Base-by-base conservation (phyloP, 2,113 vertebrate genomes). In the Dasyornis broadbenti region DNA sequence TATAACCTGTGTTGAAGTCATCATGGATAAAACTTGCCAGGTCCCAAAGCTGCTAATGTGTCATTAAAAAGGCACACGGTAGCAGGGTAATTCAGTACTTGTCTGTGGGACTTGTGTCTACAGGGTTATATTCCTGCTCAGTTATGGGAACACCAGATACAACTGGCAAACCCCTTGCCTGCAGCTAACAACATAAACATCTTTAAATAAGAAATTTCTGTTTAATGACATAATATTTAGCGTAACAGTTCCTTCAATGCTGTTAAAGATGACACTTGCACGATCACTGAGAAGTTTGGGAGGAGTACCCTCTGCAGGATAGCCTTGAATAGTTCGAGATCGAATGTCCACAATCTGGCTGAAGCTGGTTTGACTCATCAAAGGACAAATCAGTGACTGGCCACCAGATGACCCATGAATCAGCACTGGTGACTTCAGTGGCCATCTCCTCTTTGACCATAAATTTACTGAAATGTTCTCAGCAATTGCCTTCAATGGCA, bases 161-260 rank as follows among this genome's bases (percentile, higher is more conserved):
- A 1, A 42, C 39, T 78, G 53, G 37, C 65, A 95, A 86, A 89
- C 44, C 45, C 53, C 37, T 86, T 80, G 66, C 39, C 66, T 76
- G 18, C 56, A 80, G 63, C 45, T 87, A 77, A 71, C 37, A 84
- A 56, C 6, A 14, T 22, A 71, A 40, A 20, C 3, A 3, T 80
- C 65, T 82, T 88, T 86, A 86, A 94, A 89, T 86, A 86, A 84
- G 47, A 90, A 78, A 75, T 23, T 92, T 81, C 45, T 66, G 31
- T 60, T 66, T 59, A 84, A 92, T 59, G 28, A 26, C 47, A 28
- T 60, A n/a, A 39, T 90, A 24, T 66, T 90, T 90, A 86, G 45
- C 27, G 68, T n/a, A 70, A 15, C 45, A 47, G 6, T 50, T 89
- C 30, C 33, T 82, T 78, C 50, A 57, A 15, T 80, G 61, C 11